These are phyloP conservation scores for Neolamprologus hecqui DNA, from an alignment of 2,113 vertebrate species.

Conservation along the genomic window DNA sequence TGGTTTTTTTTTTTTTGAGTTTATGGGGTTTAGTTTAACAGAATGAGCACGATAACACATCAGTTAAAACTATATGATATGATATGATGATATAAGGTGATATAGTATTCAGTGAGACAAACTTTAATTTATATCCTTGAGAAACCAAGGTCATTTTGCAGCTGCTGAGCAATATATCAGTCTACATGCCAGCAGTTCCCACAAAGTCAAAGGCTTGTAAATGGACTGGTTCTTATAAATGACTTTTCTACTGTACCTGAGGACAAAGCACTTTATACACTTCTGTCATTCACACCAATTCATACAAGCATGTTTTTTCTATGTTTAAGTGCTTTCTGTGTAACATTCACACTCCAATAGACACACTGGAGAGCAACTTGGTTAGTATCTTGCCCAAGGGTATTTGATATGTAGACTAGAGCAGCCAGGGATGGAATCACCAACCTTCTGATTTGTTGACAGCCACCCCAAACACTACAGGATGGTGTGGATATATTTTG, in stretches of 20 bases:
- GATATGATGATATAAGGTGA: background rate
- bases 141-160: constrained; percentile 34
- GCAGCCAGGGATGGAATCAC: background rate
- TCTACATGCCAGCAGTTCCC: background rate
- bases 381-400: background rate
- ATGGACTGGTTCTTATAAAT: background rate
- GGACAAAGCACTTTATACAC: background rate
- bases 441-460: background rate
- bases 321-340: background rate
- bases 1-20: background rate
- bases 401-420: background rate
- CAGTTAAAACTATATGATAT: background rate
- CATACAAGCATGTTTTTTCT: background rate
- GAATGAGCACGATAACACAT: background rate
- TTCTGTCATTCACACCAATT: background rate
- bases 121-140: constrained; percentile 18
- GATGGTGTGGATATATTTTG: constrained; percentile 28
- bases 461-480: background rate
- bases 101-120: constrained; percentile 1
- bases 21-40: background rate
- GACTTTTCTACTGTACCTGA: background rate
- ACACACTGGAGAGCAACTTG: background rate
- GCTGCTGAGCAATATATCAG: constrained; percentile 11
- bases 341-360: background rate
- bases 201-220: background rate